phyloP scores from a whole-genome alignment of 2,113 vertebrate species.

The Hirundichthys speculiger region DNA sequence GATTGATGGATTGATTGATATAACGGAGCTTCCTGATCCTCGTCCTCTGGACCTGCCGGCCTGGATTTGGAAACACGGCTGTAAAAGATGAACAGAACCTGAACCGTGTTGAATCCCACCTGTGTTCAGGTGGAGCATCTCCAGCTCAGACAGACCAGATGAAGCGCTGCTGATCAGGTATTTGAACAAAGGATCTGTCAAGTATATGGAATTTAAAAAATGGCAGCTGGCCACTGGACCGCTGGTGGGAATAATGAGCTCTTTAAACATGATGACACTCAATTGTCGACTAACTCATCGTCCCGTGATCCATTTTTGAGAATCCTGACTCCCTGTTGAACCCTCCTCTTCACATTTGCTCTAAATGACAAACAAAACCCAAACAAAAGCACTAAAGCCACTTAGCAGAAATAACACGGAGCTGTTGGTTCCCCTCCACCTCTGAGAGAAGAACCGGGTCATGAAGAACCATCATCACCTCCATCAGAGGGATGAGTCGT shows the following conservation, averaged over 20 bases:
- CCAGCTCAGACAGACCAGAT: background rate
- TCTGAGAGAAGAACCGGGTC: background rate
- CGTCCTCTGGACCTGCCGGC: no score
- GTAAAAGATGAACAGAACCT: no score
- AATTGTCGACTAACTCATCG: slow-evolving; percentile 34
- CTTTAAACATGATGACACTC: slow-evolving; percentile 30
- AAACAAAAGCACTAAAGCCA: slow-evolving; percentile 43
- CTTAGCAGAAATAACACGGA: no score
- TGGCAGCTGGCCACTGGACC: background rate
- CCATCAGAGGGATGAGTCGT: fast-evolving
- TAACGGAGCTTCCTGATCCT: no score
- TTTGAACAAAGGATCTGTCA: slow-evolving; percentile 4
- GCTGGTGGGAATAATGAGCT: slow-evolving; percentile 29
- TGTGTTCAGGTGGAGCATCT: no score
- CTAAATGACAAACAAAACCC: slow-evolving; percentile 25
- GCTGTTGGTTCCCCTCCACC: slow-evolving; percentile 1
- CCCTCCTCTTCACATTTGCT: slow-evolving; percentile 20
- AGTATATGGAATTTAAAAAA: slow-evolving; percentile 30
- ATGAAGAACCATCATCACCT: background rate
- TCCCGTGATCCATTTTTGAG: slow-evolving; percentile 24
- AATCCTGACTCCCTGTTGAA: slow-evolving; percentile 34
- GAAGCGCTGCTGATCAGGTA: background rate
- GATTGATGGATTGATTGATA: no score
- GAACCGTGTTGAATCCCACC: no score
- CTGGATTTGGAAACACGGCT: no score